A percentile compares a stretch with the other conserved stretches of the same genome.
phyloP scores from a whole-genome alignment of 2,888 invertebrate species.

The Uropetala carovei region DNA sequence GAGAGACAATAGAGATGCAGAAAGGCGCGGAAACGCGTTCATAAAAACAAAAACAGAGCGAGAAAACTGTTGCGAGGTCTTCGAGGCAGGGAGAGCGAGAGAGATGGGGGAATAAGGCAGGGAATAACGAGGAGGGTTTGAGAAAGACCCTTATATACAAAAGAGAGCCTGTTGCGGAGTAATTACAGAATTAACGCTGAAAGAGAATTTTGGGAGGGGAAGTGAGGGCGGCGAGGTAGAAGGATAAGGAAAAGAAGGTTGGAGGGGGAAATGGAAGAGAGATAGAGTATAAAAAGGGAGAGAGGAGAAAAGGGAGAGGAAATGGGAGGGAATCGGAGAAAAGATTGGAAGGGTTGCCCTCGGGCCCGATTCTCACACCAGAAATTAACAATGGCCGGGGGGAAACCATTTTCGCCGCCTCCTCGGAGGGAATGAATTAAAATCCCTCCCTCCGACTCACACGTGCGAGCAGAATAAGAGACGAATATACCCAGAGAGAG shows the following conservation, averaged over 20 bases:
- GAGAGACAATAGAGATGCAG: background rate
- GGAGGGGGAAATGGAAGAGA: background rate
- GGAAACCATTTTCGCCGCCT: slow-evolving; percentile 46
- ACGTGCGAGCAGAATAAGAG: background rate
- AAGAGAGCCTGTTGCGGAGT: slow-evolving; percentile 60
- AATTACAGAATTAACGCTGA: slow-evolving; percentile 54
- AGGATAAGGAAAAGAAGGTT: slow-evolving; percentile 8
- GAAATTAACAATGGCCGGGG: slow-evolving; percentile 40
- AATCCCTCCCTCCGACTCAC: slow-evolving; percentile 19
- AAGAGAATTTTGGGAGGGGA: background rate
- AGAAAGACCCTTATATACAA: slow-evolving; percentile 33
- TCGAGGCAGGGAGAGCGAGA: background rate
- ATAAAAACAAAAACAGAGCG: background rate
- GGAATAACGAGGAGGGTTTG: background rate
- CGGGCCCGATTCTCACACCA: slow-evolving; percentile 25
- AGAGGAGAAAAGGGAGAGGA: background rate
- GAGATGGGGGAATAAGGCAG: no score
- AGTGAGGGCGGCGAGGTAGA: background rate
- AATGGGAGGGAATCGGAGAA: background rate
- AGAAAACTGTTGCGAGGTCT: background rate
- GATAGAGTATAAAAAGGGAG: background rate
- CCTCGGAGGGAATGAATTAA: slow-evolving; percentile 25
- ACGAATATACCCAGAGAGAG: no score
- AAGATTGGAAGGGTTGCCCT: slow-evolving; percentile 36
- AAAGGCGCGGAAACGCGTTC: background rate